A percentile compares a stretch with the other conserved stretches of the same genome.
phyloP scores from a whole-genome alignment of 2,888 invertebrate genomes.

The Caradrina clavipalpis region DNA sequence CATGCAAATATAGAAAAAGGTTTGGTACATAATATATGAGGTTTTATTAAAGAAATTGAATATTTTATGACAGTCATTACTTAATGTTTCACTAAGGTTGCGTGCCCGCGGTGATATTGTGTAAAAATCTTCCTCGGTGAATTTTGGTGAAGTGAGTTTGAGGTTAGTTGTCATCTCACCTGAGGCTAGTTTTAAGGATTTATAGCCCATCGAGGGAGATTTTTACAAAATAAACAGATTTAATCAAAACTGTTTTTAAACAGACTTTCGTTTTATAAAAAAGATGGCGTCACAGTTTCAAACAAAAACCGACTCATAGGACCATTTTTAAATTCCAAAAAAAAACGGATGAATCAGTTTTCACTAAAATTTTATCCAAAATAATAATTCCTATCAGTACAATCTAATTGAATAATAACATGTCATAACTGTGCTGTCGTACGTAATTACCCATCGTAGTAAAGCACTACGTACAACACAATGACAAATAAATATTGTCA shows the following conservation, averaged over 20 bases:
- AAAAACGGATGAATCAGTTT: neutral
- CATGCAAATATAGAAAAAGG: slow-evolving; percentile 5
- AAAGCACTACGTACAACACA: slow-evolving; percentile 8
- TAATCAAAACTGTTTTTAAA: too few species aligned
- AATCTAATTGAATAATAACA: slow-evolving; percentile 20
- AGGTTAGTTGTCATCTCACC: neutral
- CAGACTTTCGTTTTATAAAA: too few species aligned
- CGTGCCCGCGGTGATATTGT: neutral
- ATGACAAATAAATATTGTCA: neutral
- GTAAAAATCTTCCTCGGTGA: neutral
- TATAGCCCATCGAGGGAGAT: too few species aligned
- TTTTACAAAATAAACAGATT: too few species aligned
- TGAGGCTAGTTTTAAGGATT: neutral
- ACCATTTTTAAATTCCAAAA: too few species aligned
- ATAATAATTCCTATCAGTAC: neutral
- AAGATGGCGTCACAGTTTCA: too few species aligned
- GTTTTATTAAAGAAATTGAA: slow-evolving; percentile 1
- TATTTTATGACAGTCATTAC: neutral
- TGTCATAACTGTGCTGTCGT: neutral
- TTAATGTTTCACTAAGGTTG: neutral
- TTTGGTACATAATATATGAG: neutral
- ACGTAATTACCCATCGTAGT: slow-evolving; percentile 2
- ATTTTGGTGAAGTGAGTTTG: neutral
- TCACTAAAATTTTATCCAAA: neutral
- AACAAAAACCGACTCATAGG: too few species aligned